phyloP scores from a whole-genome alignment of 2,113 vertebrate genomes.

The Budorcas taxicolor region DNA sequence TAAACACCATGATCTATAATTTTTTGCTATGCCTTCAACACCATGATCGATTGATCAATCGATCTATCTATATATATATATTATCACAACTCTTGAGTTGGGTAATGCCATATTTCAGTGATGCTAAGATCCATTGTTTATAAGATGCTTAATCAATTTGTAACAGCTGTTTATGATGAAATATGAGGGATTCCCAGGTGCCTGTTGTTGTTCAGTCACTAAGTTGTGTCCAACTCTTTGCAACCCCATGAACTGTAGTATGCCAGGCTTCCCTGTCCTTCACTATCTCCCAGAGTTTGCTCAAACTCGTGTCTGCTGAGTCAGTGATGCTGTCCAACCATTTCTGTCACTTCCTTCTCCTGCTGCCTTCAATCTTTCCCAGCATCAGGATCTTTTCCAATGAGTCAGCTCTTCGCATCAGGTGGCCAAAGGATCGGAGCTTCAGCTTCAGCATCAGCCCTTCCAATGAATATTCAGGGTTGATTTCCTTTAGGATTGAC shows the following conservation, averaged over 20 bases:
- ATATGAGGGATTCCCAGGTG: background rate
- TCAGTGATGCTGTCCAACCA: background rate
- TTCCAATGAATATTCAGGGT: background rate
- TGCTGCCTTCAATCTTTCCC: background rate
- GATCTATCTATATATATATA: background rate
- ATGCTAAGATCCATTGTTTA: background rate
- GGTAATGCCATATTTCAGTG: background rate
- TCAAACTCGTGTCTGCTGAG: background rate
- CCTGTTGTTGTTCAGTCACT: background rate
- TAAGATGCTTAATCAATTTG: background rate
- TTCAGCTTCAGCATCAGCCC: background rate
- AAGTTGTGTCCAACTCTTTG: background rate
- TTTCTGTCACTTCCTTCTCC: background rate
- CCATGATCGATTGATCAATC: accelerated
- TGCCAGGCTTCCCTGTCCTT: background rate
- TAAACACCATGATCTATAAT: background rate
- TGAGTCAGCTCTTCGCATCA: background rate
- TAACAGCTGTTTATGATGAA: slow-evolving; percentile 16
- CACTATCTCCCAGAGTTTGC: background rate
- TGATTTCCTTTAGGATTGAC: background rate
- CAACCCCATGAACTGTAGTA: background rate
- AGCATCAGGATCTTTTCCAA: background rate
- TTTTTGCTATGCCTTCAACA: background rate
- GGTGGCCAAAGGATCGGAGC: background rate
- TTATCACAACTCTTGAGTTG: background rate